Evolutionary conservation across 1,140 invertebrate genomes (phyloP).

Genomic region (Dinothrombium tinctorium): DNA sequence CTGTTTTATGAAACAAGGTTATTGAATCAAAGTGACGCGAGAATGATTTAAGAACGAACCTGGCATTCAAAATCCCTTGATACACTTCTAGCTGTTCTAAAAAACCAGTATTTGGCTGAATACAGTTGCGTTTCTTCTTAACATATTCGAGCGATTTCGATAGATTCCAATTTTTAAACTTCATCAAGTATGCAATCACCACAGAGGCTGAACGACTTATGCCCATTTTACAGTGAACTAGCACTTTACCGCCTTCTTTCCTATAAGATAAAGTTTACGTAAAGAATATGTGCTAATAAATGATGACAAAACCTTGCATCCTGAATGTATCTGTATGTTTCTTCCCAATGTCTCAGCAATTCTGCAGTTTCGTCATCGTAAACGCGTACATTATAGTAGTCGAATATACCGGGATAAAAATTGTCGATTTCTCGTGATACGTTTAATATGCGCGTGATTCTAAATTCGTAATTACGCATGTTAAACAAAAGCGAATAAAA

Average conservation of each 20-base stretch:
- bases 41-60: too few species aligned
- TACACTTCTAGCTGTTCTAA: conserved; percentile 48
- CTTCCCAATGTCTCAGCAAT: conserved; percentile 84
- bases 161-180: conserved; percentile 47
- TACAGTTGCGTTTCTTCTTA: conserved; percentile 6
- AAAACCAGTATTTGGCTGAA: conserved; percentile 10
- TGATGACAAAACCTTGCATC: conserved; percentile 66
- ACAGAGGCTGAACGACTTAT: too few species aligned
- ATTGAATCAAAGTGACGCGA: too few species aligned
- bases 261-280: conserved; percentile 21
- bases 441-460: conserved; percentile 83
- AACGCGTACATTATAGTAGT: conserved; percentile 85
- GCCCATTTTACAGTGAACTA: too few species aligned
- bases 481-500: conserved; percentile 12
- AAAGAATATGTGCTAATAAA: conserved; percentile 12
- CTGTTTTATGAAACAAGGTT: too few species aligned
- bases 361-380: conserved; percentile 92
- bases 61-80: conserved; percentile 68
- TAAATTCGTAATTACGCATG: conserved; percentile 25
- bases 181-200: too few species aligned
- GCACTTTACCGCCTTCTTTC: conserved; percentile 52
- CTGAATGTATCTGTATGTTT: conserved; percentile 86
- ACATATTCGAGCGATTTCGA: conserved; percentile 33
- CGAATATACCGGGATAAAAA: conserved; percentile 89
- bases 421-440: conserved; percentile 96